A percentile compares a stretch with the other conserved stretches of the same genome.
phyloP scores from a whole-genome alignment of 2,113 vertebrate species.

The Neofelis nebulosa region DNA sequence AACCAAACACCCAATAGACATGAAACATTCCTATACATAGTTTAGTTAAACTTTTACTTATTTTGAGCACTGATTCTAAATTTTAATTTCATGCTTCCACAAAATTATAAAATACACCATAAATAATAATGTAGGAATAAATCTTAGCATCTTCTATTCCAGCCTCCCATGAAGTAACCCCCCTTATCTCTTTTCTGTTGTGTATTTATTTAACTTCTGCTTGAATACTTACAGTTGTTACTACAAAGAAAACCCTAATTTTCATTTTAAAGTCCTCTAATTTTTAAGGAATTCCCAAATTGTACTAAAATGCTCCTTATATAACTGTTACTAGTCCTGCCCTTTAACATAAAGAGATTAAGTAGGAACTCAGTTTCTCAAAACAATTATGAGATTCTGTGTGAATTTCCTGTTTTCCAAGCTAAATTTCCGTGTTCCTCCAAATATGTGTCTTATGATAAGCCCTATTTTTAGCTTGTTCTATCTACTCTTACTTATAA shows the following conservation, averaged over 20 bases:
- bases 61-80: not conserved
- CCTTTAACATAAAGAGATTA: not conserved
- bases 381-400: not conserved
- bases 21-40: not conserved
- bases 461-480: not conserved
- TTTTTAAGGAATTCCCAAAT: slow-evolving; percentile 10
- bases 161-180: not conserved
- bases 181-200: not conserved
- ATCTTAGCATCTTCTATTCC: not conserved
- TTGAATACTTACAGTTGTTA: not conserved
- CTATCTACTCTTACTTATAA: not conserved
- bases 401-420: not conserved
- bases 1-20: not conserved
- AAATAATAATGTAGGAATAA: not conserved
- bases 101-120: not conserved
- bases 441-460: not conserved
- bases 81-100: not conserved
- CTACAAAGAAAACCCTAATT: not conserved
- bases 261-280: not conserved
- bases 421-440: not conserved
- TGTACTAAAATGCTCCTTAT: not conserved
- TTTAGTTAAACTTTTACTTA: not conserved
- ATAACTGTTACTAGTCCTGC: not conserved
- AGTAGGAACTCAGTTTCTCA: not conserved
- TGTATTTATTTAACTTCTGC: not conserved